Conservation (phyloP, 2,113 vertebrate species). For the mouse (Mus musculus) region DNA sequence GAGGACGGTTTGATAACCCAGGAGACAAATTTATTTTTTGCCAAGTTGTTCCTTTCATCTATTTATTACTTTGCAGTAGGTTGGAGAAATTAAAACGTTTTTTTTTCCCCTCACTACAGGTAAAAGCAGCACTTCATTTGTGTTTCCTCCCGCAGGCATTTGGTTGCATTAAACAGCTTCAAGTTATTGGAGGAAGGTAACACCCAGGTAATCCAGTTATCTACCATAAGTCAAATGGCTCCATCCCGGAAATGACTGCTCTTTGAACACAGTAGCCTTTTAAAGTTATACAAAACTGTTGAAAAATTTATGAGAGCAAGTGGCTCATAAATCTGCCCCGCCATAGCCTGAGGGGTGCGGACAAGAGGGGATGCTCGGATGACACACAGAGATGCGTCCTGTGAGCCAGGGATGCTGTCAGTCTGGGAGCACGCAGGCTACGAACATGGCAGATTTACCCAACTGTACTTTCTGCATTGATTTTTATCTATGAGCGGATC, state of each 20-base stretch:
- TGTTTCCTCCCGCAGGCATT: conserved; percentile 78
- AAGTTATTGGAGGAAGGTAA: conserved; percentile 70
- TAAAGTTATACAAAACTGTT: conserved; percentile 56
- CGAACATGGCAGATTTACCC: background rate
- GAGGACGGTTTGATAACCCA: conserved; percentile 80
- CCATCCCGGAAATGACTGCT: conserved; percentile 73
- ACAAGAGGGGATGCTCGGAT: background rate
- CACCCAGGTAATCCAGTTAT: conserved; percentile 78
- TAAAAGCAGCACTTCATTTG: conserved; percentile 82
- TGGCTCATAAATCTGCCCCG: conserved; percentile 37
- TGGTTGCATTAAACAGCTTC: conserved; percentile 81
- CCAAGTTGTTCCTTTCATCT: conserved; percentile 83
- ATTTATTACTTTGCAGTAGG: conserved; percentile 85
- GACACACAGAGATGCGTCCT: background rate
- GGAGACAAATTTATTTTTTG: conserved; percentile 85
- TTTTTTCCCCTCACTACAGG: conserved; percentile 74
- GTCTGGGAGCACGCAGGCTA: background rate
- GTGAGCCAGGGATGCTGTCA: background rate
- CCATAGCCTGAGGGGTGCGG: background rate
- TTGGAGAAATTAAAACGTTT: conserved; percentile 84
- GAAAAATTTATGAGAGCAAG: conserved; percentile 59
- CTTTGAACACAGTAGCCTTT: conserved; percentile 66
- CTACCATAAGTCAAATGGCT: conserved; percentile 79
- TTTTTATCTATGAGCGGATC: conserved; percentile 23
- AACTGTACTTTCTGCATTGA: background rate